These are phyloP conservation scores for Drosophila ercepeae DNA, from an alignment of 1,140 invertebrate genomes.

Conservation along the genomic window DNA sequence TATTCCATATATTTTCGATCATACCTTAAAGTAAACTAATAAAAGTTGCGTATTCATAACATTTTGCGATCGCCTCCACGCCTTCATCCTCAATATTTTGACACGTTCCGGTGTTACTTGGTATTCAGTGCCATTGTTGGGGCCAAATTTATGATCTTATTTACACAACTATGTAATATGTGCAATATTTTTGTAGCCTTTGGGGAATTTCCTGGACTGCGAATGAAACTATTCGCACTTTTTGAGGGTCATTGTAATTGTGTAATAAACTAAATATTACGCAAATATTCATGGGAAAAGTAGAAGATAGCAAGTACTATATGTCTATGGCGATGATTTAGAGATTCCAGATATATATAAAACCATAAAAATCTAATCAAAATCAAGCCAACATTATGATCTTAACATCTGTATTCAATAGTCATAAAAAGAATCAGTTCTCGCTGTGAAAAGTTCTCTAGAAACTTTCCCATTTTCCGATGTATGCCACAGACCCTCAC, in stretches of 20 bases:
- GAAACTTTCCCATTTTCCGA: background rate
- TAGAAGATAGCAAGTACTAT: too few relatives aligned
- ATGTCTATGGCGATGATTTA: too few relatives aligned
- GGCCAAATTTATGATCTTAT: constrained; percentile 53
- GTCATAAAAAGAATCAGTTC: background rate
- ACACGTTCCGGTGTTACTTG: constrained; percentile 49
- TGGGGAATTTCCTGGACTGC: constrained; percentile 38
- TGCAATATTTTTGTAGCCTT: constrained; percentile 67
- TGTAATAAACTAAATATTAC: background rate
- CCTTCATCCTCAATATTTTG: constrained; percentile 9
- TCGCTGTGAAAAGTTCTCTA: background rate
- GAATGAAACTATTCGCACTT: constrained; percentile 9
- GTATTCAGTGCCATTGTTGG: constrained; percentile 45
- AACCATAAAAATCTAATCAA: background rate
- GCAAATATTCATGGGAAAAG: too few relatives aligned
- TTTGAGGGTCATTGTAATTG: constrained; percentile 42
- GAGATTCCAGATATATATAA: too few relatives aligned
- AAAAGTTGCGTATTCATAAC: constrained; percentile 12
- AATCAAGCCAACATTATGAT: background rate
- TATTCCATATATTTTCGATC: constrained; percentile 26
- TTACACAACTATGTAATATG: constrained; percentile 46
- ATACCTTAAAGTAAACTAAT: constrained; percentile 34
- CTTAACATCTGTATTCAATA: background rate
- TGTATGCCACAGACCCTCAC: background rate
- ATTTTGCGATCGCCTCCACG: background rate